phyloP scores from a whole-genome alignment of 2,797 vertebrate species.

The Amblyraja radiata region DNA sequence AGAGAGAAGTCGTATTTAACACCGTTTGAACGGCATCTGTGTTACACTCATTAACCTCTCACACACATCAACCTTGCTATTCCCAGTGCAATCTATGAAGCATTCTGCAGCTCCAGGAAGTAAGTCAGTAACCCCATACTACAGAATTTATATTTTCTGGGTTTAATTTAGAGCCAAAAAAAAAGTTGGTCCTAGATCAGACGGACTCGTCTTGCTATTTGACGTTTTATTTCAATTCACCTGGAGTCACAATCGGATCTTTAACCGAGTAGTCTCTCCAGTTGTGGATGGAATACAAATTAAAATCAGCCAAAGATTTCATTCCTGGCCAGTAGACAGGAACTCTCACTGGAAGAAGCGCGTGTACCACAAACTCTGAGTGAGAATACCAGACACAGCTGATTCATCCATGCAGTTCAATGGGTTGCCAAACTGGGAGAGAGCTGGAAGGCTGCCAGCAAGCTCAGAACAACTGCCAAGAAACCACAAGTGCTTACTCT shows the following conservation, averaged over 20 bases:
- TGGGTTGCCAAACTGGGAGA: neutral
- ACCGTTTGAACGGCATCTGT: constrained; percentile 29
- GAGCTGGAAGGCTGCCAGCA: neutral
- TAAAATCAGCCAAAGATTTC: neutral
- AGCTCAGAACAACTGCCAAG: neutral
- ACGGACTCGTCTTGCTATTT: neutral
- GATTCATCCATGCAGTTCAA: neutral
- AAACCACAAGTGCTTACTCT: too few species aligned
- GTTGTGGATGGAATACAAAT: neutral
- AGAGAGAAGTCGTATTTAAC: constrained; percentile 33
- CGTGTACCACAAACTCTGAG: neutral
- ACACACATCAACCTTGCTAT: constrained; percentile 9
- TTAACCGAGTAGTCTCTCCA: neutral
- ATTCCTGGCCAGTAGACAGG: neutral
- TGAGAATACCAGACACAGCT: neutral
- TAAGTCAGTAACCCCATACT: neutral
- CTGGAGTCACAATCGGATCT: neutral
- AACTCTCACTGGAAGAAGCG: neutral
- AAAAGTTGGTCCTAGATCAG: neutral
- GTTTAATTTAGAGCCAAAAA: neutral
- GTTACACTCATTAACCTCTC: constrained; percentile 26
- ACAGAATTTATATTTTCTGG: neutral
- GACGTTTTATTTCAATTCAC: neutral
- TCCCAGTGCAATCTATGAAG: neutral
- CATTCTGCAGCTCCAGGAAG: neutral